Evolutionary conservation across 2,113 vertebrate genomes (phyloP), one percentile per base, ranked within the genome.

Genomic region (Sebastes fasciatus): DNA sequence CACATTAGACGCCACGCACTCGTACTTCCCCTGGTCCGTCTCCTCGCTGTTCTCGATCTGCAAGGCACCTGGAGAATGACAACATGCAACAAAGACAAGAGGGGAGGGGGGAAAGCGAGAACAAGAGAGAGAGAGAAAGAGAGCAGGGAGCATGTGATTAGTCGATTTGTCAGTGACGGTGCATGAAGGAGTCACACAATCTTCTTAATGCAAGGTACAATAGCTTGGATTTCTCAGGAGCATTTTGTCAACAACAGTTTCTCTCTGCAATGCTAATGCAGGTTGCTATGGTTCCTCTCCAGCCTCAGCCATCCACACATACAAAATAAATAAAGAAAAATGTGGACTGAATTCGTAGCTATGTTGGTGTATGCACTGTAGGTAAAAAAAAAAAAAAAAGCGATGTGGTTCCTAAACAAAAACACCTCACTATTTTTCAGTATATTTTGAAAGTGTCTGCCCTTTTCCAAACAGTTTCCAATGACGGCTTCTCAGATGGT

Each of bases 31-130:
- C 95, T 99, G 98, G 95, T 99, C 98, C 0, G 98, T 99, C 95
- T 99, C 98, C 90, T 99, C 98, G 6, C 97, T 99, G 96, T 98
- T 99, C 88, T 99, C 98, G 0, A 99, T 99, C 96, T 99, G 98
- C 92, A 99, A 96, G 89, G 98, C 98, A 92, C 98, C 98, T 98
- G 96, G 84, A 90, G 85, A 93, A 82, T 85, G 65, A 94, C 90
- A 79, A 74, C 72, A 88, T 91, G 62, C 12, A 48, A 86, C 3
- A 77, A 81, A 91, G 86, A 90, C 82, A 21, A 91, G 26, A 86
- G 42, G 70, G 86, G 80, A 66, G 48, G 72, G 70, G 77, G 85
- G 79, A 65, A 54, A 84, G 80, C 86, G 62, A 85, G 12, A 81
- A 60, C 65, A 11, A 70, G 42, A 83, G 23, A 91, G 46, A 91